These are phyloP conservation scores for Sternarchorhynchus goeldii DNA, from an alignment of 2,797 vertebrate genomes.

Conservation along the genomic window DNA sequence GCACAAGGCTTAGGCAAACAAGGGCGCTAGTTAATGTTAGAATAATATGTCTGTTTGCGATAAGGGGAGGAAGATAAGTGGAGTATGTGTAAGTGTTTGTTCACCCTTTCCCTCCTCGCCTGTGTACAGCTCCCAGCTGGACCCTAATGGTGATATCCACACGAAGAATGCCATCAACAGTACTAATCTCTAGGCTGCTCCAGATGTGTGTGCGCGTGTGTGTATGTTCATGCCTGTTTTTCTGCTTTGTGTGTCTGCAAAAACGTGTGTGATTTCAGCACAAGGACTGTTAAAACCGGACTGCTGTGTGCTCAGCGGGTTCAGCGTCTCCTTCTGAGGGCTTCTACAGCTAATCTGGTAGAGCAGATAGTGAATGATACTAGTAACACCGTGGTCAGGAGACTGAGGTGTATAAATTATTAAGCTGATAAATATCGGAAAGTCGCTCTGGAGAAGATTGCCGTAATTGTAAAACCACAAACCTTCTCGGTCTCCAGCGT, in stretches of 20 bases:
- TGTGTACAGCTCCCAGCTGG: slow-evolving; percentile 43
- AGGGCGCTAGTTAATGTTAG: slow-evolving; percentile 21
- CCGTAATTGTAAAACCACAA: too few species aligned
- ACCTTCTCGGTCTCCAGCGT: slow-evolving; percentile 97
- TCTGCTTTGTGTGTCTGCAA: background rate
- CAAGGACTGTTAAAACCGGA: too few species aligned
- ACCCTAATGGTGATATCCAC: slow-evolving; percentile 38
- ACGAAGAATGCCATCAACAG: slow-evolving; percentile 36
- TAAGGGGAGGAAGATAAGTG: slow-evolving; percentile 39
- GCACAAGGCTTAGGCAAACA: slow-evolving; percentile 27
- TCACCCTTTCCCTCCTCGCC: slow-evolving; percentile 38
- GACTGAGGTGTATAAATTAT: too few species aligned
- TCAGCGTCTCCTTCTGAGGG: too few species aligned
- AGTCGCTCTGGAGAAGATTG: background rate
- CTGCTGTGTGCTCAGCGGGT: too few species aligned
- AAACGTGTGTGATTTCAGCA: too few species aligned
- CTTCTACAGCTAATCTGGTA: too few species aligned
- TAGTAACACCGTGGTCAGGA: too few species aligned
- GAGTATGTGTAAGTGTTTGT: slow-evolving; percentile 48
- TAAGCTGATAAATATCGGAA: too few species aligned
- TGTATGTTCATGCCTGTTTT: background rate
- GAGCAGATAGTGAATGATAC: too few species aligned
- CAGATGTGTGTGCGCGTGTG: slow-evolving; percentile 30
- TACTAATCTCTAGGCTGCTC: slow-evolving; percentile 24
- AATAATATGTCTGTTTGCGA: slow-evolving; percentile 49